A percentile compares a stretch with the other conserved stretches of the same genome.
Conservation (phyloP, 2,113 vertebrate species). For the Melozone crissalis region DNA sequence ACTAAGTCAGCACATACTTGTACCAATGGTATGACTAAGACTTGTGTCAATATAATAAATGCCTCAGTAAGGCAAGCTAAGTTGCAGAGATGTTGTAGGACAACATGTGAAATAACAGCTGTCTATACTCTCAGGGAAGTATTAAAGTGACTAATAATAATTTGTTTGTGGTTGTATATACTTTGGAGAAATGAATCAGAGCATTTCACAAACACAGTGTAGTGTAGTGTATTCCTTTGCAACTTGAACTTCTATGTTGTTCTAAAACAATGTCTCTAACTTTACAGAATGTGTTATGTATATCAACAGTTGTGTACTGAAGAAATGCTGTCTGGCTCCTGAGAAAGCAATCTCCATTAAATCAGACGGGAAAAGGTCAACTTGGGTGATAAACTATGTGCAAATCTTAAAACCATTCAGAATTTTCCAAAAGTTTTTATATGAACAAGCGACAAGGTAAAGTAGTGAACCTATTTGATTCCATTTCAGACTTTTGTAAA, state of each 20-base stretch:
- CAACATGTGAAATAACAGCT: neutral
- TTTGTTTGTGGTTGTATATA: constrained; percentile 20
- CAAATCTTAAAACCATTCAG: constrained; percentile 35
- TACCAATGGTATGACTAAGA: neutral
- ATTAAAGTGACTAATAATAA: neutral
- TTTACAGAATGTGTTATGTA: constrained; percentile 40
- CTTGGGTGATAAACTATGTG: constrained; percentile 23
- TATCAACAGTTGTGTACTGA: constrained; percentile 39
- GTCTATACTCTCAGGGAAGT: neutral
- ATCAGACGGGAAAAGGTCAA: constrained; percentile 28
- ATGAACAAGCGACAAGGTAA: neutral
- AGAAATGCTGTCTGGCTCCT: constrained; percentile 20
- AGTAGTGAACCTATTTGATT: neutral
- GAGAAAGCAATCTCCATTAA: constrained; percentile 37
- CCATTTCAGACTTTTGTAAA: constrained; percentile 8
- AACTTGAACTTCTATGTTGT: constrained; percentile 41
- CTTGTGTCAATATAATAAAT: neutral
- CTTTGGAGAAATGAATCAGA: constrained; percentile 26
- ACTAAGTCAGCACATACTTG: neutral
- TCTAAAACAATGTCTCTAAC: constrained; percentile 1
- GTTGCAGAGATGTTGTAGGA: neutral
- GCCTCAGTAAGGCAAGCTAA: neutral
- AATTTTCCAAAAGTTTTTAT: neutral
- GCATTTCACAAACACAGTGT: constrained; percentile 5
- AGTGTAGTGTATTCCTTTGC: constrained; percentile 29